Evolutionary conservation across 2,888 invertebrate genomes (phyloP).

Genomic region (Clivina fossor): DNA sequence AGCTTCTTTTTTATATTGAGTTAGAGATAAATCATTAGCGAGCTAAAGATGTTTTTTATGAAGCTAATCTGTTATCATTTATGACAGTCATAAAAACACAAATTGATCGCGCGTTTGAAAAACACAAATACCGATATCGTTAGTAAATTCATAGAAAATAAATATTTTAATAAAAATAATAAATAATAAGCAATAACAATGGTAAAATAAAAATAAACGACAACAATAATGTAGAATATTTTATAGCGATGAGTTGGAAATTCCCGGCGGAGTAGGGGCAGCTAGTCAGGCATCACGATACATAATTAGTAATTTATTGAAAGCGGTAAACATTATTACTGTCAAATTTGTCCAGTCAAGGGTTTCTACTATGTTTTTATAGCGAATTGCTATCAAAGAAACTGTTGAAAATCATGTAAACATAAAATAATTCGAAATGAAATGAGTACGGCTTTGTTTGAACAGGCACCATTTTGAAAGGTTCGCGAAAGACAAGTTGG

Average conservation of each 20-base stretch:
- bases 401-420: conserved; percentile 3
- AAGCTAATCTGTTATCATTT: conserved; percentile 11
- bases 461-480: conserved; percentile 68
- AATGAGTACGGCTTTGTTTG: conserved; percentile 50
- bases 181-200: conserved; percentile 10
- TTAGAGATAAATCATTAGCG: conserved; percentile 6
- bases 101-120: conserved; percentile 3
- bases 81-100: not conserved
- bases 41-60: not conserved
- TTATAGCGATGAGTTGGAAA: conserved; percentile 22
- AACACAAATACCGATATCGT: not conserved
- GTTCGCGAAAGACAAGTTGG: conserved; percentile 48
- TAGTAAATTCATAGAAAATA: not conserved
- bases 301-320: conserved; percentile 22
- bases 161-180: not conserved
- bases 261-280: conserved; percentile 15
- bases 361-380: not conserved
- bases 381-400: not conserved
- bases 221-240: conserved; percentile 19
- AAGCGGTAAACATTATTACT: conserved; percentile 22
- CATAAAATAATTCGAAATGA: not conserved
- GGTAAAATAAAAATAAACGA: conserved; percentile 21
- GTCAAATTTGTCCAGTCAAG: conserved; percentile 8
- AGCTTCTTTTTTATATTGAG: too few relatives aligned
- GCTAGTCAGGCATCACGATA: conserved; percentile 20